Evolutionary conservation across 2,888 invertebrate species (phyloP), one percentile per base, ranked within the genome.

Genomic region (Liposcelis brunnea): DNA sequence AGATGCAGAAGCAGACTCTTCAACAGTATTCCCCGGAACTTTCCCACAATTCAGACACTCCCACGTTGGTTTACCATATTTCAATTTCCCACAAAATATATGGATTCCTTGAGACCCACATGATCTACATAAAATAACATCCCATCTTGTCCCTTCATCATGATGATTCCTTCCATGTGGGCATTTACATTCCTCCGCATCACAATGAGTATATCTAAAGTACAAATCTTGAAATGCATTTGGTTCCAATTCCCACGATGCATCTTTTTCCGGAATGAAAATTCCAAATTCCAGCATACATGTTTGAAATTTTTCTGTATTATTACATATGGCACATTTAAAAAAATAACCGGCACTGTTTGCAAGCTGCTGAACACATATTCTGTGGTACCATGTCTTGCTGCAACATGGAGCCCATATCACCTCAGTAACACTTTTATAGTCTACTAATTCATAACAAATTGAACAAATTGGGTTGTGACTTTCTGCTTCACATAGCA

Each of bases 291-390:
- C 58, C 14, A 75, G 58, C 58, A 78, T 75, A 0, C 74, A 71
- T 1, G 65, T 55, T 46, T 73, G 69, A 61, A 84, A 85, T 2
- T 60, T 58, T 0, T 72, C 67, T 42, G 71, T 72, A 56, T 83
- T 75, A 53, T 85, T 86, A 55, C 82, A 89, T 0, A 84, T 62
- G 0, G 89, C 87, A 58, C 89, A 89, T 55, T 83, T 86, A 51
- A 86, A 74, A 58, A 80, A 85, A 54, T 86, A 81, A 0, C 87
- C 89, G 0, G 85, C 76, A 52, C 72, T 78, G 5, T 74, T 58
- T 0, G 86, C 82, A 63, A 81, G 73, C 45, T 69, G 67, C 77
- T 82, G 76, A 26, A 83, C 57, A 61, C 87, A 87, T 12, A 54
- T 56, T 37, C 79, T 68, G 55, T 87, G 87, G 55, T 83, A 80